Conservation (phyloP, 1,140 invertebrate genomes). For the Centruroides sculpturatus region DNA sequence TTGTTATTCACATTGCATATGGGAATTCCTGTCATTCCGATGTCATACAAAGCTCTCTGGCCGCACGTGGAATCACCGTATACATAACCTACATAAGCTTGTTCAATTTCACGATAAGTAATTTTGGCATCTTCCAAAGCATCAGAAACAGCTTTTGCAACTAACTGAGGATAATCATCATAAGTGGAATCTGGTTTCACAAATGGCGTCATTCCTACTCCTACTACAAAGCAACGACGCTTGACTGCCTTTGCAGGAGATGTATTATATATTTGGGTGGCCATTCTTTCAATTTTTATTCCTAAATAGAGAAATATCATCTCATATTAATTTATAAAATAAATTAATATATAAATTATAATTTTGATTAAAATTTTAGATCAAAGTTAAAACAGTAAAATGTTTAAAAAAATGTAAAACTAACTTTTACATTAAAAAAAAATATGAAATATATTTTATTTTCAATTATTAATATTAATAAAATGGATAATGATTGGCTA, state of each 20-base stretch:
- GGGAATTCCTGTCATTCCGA: slow-evolving; percentile 93
- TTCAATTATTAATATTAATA: no score
- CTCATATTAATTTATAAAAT: no score
- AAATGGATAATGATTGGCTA: no score
- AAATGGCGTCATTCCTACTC: slow-evolving; percentile 95
- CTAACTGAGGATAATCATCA: slow-evolving; percentile 83
- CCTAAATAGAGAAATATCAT: no score
- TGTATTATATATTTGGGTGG: no score
- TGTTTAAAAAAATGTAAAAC: no score
- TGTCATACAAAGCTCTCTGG: slow-evolving; percentile 81
- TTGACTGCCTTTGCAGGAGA: not conserved
- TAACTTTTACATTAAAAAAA: no score
- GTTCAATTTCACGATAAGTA: slow-evolving; percentile 49
- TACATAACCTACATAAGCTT: slow-evolving; percentile 86
- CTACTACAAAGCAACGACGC: slow-evolving; percentile 67
- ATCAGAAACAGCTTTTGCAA: slow-evolving; percentile 79
- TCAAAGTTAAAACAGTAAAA: no score
- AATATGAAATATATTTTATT: no score
- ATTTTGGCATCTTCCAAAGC: slow-evolving; percentile 74
- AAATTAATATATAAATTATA: no score
- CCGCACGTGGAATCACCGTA: slow-evolving; percentile 95
- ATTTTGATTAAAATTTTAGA: no score
- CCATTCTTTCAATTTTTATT: not conserved
- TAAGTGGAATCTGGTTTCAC: slow-evolving; percentile 65
- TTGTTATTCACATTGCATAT: slow-evolving; percentile 99